Conservation (phyloP, 2,888 invertebrate species). For the Lasioglossum zephyrum region DNA sequence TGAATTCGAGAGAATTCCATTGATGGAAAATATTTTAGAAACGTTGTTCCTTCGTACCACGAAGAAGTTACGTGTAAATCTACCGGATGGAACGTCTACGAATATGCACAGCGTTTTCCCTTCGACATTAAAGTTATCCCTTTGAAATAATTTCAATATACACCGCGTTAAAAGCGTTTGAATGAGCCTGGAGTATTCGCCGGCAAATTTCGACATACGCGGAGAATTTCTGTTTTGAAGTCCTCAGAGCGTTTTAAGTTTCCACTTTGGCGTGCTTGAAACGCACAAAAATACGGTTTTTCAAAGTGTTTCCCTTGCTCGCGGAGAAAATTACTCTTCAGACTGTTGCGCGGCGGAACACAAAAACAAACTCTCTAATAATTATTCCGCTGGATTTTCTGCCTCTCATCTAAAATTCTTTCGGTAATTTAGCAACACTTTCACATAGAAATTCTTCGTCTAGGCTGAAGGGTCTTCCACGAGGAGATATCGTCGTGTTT, state of each 20-base stretch:
- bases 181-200: neutral
- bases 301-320: neutral
- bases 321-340: neutral
- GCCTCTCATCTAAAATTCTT: neutral
- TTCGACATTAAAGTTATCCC: neutral
- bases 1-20: neutral
- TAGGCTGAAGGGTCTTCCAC: neutral
- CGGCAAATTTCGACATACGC: neutral
- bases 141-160: conserved; percentile 16
- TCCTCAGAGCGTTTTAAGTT: neutral
- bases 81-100: neutral
- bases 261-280: neutral
- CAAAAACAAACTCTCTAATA: neutral
- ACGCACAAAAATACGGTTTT: neutral
- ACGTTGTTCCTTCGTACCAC: neutral
- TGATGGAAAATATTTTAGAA: neutral
- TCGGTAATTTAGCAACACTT: neutral
- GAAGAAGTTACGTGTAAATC: neutral
- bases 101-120: neutral
- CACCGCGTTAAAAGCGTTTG: neutral
- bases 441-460: neutral
- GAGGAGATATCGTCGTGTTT: too few relatives aligned
- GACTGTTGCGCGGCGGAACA: neutral
- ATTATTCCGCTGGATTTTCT: neutral
- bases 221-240: conserved; percentile 1